Evolutionary conservation across 2,797 vertebrate species (phyloP), one percentile per base, ranked within the genome.

Genomic region (Chromis chromis): DNA sequence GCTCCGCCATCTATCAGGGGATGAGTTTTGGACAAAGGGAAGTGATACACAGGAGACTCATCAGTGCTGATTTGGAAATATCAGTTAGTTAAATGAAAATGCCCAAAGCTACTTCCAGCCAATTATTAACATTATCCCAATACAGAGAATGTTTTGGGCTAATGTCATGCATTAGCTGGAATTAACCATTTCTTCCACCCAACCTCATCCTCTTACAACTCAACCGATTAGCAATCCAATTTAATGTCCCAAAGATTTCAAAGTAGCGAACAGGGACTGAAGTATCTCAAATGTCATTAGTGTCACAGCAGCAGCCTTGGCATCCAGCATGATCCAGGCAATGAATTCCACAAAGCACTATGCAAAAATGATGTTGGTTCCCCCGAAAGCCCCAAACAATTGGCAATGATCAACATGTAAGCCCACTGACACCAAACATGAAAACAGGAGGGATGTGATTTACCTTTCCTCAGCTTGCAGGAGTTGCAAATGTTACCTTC

Each of bases 1-100:
- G 98, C 97, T n/a, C 97, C 98, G 58, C 97, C 97, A 94, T 99
- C 98, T 99, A 94, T 79, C 56, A 85, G 65, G 76, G 78, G 65
- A 86, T 22, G 76, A 85, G 82, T 89, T 83, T 76, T 76, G 71
- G 89, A 89, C 59, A 92, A 70, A 84, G 70, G 82, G 76, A 76
- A 88, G 78, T 84, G 79, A 92, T 84, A 88, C 79, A 93, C 67
- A 89, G 76, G 78, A 88, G 44, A 78, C 53, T 81, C 69, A 79
- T 93, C 42, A 92, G 82, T 73, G 48, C 61, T 58, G 54, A 49
- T 65, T 82, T 57, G 49, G 53, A 28, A 79, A 71, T 40, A 59
- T 69, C 50, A 49, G 39, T 81, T 57, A 61, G 81, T 65, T 71
- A 65, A 86, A 87, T 87, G 74, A 87, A 90, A 91, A 86, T 85